phyloP scores from a whole-genome alignment of 2,797 vertebrate species.

The Helostoma temminkii region DNA sequence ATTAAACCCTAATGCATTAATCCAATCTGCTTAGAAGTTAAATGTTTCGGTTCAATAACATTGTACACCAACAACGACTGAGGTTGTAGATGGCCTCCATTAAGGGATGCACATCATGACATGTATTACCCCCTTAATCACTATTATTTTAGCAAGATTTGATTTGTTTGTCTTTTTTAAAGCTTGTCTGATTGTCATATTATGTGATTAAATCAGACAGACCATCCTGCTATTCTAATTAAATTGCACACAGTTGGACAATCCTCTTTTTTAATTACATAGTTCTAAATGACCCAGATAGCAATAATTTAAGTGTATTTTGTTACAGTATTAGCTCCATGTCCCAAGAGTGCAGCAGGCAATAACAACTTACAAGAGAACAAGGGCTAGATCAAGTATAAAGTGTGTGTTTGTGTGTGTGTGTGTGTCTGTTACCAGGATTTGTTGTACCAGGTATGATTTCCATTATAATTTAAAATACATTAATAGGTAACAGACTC shows the following conservation, averaged over 20 bases:
- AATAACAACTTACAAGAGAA: slow-evolving; percentile 19
- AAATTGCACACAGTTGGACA: slow-evolving; percentile 63
- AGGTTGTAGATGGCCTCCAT: slow-evolving; percentile 48
- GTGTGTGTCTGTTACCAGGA: background rate
- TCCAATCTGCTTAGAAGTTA: slow-evolving; percentile 42
- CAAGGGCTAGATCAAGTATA: background rate
- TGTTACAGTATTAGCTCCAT: slow-evolving; percentile 47
- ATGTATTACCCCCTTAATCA: slow-evolving; percentile 57
- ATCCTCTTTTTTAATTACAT: slow-evolving; percentile 62
- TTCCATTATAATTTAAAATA: no score
- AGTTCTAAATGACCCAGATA: slow-evolving; percentile 59
- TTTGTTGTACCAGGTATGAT: no score
- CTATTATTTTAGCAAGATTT: slow-evolving; percentile 72
- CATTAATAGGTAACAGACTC: no score
- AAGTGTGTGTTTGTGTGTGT: slow-evolving; percentile 1
- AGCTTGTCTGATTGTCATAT: slow-evolving; percentile 62
- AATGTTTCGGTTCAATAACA: slow-evolving; percentile 53
- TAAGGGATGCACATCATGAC: slow-evolving; percentile 42
- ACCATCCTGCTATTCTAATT: slow-evolving; percentile 60
- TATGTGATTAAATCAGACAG: slow-evolving; percentile 65
- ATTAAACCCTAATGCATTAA: slow-evolving; percentile 60
- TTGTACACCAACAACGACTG: slow-evolving; percentile 25
- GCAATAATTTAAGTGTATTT: slow-evolving; percentile 53
- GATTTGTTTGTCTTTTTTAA: slow-evolving; percentile 72
- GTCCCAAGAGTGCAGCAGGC: slow-evolving; percentile 32